phyloP scores from a whole-genome alignment of 2,888 invertebrate species.

The Machimus atricapillus region DNA sequence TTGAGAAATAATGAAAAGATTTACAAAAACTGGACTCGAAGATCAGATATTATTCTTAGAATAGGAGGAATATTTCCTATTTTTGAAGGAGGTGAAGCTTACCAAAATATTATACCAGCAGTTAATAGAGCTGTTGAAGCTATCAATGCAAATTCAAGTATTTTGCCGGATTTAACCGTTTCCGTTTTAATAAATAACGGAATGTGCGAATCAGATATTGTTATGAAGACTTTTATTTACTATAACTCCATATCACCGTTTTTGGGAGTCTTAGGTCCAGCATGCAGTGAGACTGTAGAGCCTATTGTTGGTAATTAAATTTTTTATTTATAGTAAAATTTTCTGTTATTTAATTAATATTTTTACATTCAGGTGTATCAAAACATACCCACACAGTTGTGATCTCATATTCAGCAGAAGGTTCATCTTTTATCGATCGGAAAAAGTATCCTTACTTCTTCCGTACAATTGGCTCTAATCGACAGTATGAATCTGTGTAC shows the following conservation, averaged over 20 bases:
- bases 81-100: slow-evolving; percentile 66
- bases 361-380: slow-evolving; percentile 66
- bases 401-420: slow-evolving; percentile 81
- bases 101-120: slow-evolving; percentile 65
- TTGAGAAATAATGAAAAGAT: slow-evolving; percentile 63
- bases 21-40: slow-evolving; percentile 64
- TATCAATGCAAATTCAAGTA: slow-evolving; percentile 67
- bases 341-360: neutral
- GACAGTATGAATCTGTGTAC: slow-evolving; percentile 69
- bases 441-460: slow-evolving; percentile 79
- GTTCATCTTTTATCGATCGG: slow-evolving; percentile 73
- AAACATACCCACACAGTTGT: slow-evolving; percentile 75
- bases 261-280: slow-evolving; percentile 79
- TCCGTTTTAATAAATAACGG: slow-evolving; percentile 69
- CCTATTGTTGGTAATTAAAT: slow-evolving; percentile 69
- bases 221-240: slow-evolving; percentile 78
- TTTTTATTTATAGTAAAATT: neutral
- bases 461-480: slow-evolving; percentile 79
- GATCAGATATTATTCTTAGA: slow-evolving; percentile 52
- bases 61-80: slow-evolving; percentile 68
- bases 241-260: slow-evolving; percentile 66
- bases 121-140: slow-evolving; percentile 70
- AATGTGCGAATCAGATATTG: slow-evolving; percentile 73
- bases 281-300: slow-evolving; percentile 82
- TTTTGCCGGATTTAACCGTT: slow-evolving; percentile 70